Percentiles rank a stretch among this genome's conserved stretches.
Evolutionary conservation across 2,113 vertebrate species (phyloP).

Genomic region (Mionectes macconnelli): DNA sequence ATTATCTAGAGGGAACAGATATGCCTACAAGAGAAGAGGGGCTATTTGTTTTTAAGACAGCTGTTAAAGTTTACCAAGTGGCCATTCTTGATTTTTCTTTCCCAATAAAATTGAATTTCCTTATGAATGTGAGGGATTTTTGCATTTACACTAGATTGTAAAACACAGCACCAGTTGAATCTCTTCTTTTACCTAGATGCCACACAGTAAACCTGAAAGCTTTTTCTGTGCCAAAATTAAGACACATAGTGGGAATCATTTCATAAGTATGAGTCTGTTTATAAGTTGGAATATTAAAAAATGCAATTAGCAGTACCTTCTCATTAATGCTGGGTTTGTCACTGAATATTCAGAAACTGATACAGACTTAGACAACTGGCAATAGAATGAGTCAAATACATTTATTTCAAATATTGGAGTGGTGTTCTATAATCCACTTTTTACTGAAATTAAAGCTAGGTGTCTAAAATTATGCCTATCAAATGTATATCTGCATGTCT

Average conservation of each 20-base stretch:
- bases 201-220: not conserved
- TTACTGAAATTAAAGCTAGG: not conserved
- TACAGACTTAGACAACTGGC: not conserved
- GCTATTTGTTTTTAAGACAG: not conserved
- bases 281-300: not conserved
- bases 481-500: not conserved
- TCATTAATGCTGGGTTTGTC: not conserved
- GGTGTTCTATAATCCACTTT: not conserved
- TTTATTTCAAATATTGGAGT: not conserved
- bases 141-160: not conserved
- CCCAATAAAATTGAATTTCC: not conserved
- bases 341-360: not conserved
- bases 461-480: not conserved
- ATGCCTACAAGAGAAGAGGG: not conserved
- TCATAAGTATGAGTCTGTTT: not conserved
- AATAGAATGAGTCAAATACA: not conserved
- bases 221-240: not conserved
- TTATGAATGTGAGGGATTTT: not conserved
- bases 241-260: not conserved
- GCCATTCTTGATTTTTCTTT: not conserved
- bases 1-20: not conserved
- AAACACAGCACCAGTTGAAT: not conserved
- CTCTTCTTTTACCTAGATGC: not conserved
- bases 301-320: not conserved
- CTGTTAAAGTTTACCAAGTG: not conserved